Evolutionary conservation across 1,140 invertebrate species (phyloP).

Genomic region (Aphelenchoides fujianensis): DNA sequence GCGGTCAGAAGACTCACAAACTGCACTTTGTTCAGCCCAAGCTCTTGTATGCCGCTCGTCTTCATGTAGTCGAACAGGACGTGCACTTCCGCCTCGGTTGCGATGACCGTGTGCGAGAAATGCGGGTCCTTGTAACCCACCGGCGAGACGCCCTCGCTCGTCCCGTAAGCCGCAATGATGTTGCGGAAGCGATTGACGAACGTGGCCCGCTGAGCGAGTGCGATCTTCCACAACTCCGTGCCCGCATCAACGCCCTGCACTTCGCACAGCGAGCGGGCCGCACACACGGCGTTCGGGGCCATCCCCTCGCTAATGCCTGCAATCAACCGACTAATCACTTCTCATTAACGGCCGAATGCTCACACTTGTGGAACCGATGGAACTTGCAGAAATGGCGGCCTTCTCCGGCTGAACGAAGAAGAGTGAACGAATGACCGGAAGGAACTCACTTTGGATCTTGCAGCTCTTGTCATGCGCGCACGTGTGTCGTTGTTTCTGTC

Average conservation of each 20-base stretch:
- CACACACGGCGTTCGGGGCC: background rate
- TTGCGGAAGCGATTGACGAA: background rate
- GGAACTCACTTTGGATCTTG: background rate
- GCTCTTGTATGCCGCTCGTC: background rate
- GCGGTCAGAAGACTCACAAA: background rate
- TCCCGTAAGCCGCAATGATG: background rate
- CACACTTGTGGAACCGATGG: background rate
- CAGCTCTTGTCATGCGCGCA: conserved; percentile 2
- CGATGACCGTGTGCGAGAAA: background rate
- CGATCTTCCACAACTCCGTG: background rate
- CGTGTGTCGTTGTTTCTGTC: background rate
- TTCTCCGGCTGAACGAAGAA: no score
- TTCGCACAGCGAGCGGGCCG: background rate
- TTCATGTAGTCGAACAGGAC: background rate
- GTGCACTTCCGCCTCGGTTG: background rate
- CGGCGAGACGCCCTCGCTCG: background rate
- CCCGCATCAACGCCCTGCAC: background rate
- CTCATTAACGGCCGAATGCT: no score
- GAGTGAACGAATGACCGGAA: no score
- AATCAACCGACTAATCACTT: no score
- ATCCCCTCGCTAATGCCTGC: background rate
- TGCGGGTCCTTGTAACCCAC: background rate
- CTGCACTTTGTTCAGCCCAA: background rate
- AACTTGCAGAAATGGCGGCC: background rate
- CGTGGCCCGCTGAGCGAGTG: background rate